These are phyloP conservation scores for Latrodectus elegans DNA, from an alignment of 2,888 invertebrate genomes.

Conservation along the genomic window DNA sequence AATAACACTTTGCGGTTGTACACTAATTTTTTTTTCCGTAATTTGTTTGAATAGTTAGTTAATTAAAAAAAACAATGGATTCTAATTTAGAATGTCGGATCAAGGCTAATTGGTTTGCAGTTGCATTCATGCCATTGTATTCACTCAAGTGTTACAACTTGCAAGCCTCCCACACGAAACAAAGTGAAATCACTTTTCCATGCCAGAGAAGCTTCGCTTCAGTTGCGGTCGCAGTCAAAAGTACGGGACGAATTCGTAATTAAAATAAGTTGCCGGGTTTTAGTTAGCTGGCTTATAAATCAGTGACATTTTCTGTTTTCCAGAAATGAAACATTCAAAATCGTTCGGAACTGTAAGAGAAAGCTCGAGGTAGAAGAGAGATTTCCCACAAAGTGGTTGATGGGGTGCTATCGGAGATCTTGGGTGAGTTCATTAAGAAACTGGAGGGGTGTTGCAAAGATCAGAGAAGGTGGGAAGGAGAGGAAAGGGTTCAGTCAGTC, in stretches of 20 bases:
- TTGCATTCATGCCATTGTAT: neutral
- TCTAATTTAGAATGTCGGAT: neutral
- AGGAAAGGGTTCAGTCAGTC: conserved; percentile 4
- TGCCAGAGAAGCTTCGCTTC: conserved; percentile 11
- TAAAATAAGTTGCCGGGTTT: conserved; percentile 45
- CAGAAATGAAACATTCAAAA: neutral
- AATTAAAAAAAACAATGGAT: neutral
- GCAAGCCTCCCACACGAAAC: neutral
- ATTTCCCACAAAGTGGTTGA: conserved; percentile 1
- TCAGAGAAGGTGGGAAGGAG: conserved; percentile 18
- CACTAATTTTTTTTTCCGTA: too few relatives aligned
- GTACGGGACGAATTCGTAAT: conserved; percentile 25
- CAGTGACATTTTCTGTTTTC: conserved; percentile 5
- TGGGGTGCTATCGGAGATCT: neutral
- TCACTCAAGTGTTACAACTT: neutral
- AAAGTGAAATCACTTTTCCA: conserved; percentile 3
- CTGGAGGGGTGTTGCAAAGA: conserved; percentile 8
- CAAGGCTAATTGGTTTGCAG: too few relatives aligned
- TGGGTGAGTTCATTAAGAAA: conserved; percentile 27
- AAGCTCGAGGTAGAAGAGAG: neutral
- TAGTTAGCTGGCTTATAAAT: conserved; percentile 45
- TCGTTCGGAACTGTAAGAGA: neutral
- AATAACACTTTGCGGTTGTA: too few relatives aligned
- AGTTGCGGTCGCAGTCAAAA: conserved; percentile 27
- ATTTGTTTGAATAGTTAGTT: too few relatives aligned